Conservation (phyloP, 2,113 vertebrate species). For the Tiliqua scincoides region DNA sequence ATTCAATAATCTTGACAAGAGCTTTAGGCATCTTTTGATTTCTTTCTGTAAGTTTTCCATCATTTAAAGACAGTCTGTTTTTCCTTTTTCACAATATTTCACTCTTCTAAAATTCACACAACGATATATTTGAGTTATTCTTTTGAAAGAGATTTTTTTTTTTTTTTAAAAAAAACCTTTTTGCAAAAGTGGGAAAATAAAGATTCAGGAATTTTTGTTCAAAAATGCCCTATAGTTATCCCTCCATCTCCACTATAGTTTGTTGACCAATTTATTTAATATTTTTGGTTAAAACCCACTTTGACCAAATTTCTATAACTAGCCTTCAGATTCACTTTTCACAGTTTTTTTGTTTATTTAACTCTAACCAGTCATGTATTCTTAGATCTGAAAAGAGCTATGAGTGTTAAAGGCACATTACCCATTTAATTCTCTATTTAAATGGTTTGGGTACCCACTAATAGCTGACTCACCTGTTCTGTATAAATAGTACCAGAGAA, state of each 20-base stretch:
- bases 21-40: neutral
- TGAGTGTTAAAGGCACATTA: neutral
- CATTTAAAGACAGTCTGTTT: neutral
- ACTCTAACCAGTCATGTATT: neutral
- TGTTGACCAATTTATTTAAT: neutral
- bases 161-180: neutral
- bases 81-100: neutral
- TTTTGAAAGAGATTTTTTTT: neutral
- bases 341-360: neutral
- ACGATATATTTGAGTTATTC: neutral
- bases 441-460: neutral
- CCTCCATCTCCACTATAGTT: neutral
- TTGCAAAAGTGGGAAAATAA: neutral
- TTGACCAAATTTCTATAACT: neutral
- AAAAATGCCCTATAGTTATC: neutral
- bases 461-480: neutral
- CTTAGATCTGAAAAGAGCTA: neutral
- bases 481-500: neutral
- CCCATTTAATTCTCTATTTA: neutral
- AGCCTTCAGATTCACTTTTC: neutral
- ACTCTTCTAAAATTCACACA: neutral
- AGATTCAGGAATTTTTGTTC: neutral
- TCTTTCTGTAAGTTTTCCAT: neutral
- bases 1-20: neutral
- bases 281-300: neutral